Evolutionary conservation across 2,888 invertebrate genomes (phyloP).

Genomic region (Hedya salicella): DNA sequence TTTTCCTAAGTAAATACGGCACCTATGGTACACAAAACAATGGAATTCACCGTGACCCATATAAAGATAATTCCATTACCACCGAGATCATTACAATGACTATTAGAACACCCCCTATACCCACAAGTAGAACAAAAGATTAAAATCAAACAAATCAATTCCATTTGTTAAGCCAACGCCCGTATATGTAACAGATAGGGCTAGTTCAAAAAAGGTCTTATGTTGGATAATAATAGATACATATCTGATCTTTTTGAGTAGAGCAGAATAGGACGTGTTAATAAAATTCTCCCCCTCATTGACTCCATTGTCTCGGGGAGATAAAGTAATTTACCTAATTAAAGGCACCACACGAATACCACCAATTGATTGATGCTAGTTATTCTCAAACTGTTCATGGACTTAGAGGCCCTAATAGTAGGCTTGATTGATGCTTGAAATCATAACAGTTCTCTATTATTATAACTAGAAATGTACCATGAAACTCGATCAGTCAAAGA

Average conservation of each 20-base stretch:
- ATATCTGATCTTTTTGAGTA: neutral
- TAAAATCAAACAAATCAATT: slow-evolving; percentile 82
- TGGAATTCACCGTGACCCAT: too few relatives aligned
- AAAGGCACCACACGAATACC: slow-evolving; percentile 61
- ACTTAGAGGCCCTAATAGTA: neutral
- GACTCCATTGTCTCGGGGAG: slow-evolving; percentile 75
- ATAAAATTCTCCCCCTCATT: slow-evolving; percentile 64
- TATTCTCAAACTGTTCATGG: slow-evolving; percentile 4
- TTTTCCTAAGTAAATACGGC: too few relatives aligned
- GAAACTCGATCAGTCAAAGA: too few relatives aligned
- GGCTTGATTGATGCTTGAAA: too few relatives aligned
- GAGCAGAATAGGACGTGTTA: slow-evolving; percentile 40
- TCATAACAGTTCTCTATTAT: too few relatives aligned
- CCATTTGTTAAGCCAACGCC: slow-evolving; percentile 79
- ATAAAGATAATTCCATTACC: neutral
- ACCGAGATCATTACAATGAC: slow-evolving; percentile 26
- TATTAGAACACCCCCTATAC: slow-evolving; percentile 17
- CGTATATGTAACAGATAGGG: slow-evolving; percentile 71
- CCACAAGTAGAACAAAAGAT: slow-evolving; percentile 60
- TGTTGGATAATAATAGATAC: slow-evolving; percentile 67
- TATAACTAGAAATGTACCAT: too few relatives aligned
- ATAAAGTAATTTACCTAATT: slow-evolving; percentile 85
- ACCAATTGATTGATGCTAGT: slow-evolving; percentile 69
- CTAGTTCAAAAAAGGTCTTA: slow-evolving; percentile 51
- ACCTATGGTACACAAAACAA: too few relatives aligned